Evolutionary conservation across 1,140 invertebrate genomes (phyloP).

Genomic region (Sipha flava): DNA sequence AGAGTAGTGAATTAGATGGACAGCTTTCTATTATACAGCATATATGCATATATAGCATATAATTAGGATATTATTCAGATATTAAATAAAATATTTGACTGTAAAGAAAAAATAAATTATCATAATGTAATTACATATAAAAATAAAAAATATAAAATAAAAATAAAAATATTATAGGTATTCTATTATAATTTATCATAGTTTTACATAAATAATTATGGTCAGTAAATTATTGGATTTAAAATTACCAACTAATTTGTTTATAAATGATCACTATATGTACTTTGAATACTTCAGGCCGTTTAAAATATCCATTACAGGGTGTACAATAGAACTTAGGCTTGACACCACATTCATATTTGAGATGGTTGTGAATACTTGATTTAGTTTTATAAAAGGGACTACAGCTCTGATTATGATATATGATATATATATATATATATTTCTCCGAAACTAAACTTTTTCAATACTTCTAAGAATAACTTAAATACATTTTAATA

Average conservation of each 20-base stretch:
- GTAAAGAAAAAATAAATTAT: neutral
- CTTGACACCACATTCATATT: slow-evolving; percentile 35
- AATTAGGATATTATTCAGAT: no score
- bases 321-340: slow-evolving; percentile 29
- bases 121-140: no score
- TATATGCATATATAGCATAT: no score
- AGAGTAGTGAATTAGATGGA: no score
- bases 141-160: no score
- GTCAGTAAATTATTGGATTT: neutral
- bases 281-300: neutral
- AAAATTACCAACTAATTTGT: neutral
- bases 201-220: no score
- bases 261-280: slow-evolving; percentile 36
- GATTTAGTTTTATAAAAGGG: slow-evolving; percentile 43
- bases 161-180: no score
- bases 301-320: slow-evolving; percentile 24
- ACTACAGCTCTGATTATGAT: slow-evolving; percentile 38
- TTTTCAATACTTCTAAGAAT: neutral
- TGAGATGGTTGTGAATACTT: slow-evolving; percentile 33
- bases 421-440: slow-evolving; percentile 36
- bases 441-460: neutral
- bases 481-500: neutral
- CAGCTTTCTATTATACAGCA: no score
- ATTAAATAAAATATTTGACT: no score
- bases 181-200: no score